Base-by-base conservation (phyloP, 2,888 invertebrate species). In the Actias luna region DNA sequence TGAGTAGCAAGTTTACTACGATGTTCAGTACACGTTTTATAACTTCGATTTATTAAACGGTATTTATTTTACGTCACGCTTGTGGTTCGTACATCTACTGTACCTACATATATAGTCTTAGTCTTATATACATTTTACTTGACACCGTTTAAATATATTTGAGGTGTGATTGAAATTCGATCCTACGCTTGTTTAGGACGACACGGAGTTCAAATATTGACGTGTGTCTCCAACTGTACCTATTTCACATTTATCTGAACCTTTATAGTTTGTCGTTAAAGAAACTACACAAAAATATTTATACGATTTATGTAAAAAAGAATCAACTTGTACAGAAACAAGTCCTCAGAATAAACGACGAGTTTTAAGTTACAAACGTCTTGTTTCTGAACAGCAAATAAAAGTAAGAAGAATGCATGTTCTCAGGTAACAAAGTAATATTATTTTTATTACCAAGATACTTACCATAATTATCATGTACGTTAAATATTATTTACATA, bases 1-100 rank as follows among this genome's bases (percentile, higher is more conserved):
- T 55, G 55, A 55, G 29, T 29, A 55, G 55, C 55, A 55, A 29
- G 55, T 55, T 55, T 29, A 8, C 55, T 55, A 55, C 14, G 29
- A 29, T 29, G 55, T 55, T 55, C 8, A 55, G 29, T n/a, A n/a
- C 55, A n/a, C 29, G 55, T 29, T 29, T 27, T 16, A 16, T 29
- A 55, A 7, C 29, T 55, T 55, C 29, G 29, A 27, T 50, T 55
- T 55, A 29, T 29, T 50, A 29, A 55, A 29, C 55, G 55, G 55
- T 55, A 29, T 55, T 55, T 55, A 29, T 55, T 52, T 55, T 29
- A 29, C 29, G 29, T 55, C 55, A 55, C 3, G 22, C 12, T 16
- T 2, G 2, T 42, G n/a, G 42, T 25, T 25, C 22, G 25, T 25
- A 25, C 42, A 25, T 50, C 25, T 50, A 25, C 22, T 50, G 25